Evolutionary conservation across 2,113 vertebrate species (phyloP).

Genomic region (Neogale vison): DNA sequence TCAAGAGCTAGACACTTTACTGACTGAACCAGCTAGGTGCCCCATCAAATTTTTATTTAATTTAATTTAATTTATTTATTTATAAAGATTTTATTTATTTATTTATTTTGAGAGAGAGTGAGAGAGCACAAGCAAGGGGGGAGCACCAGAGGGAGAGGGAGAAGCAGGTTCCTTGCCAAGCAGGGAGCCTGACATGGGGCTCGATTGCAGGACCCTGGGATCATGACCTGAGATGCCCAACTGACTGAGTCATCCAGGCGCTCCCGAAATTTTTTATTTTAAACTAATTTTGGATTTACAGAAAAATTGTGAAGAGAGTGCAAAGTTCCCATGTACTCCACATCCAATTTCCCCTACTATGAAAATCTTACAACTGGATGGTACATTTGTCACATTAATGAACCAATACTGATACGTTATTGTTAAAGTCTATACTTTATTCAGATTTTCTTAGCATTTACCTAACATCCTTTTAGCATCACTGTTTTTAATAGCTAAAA

Average conservation of each 20-base stretch:
- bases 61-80: no score
- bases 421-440: not conserved
- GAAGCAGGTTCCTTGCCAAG: no score
- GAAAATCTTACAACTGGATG: not conserved
- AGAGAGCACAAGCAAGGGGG: no score
- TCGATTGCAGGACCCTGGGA: no score
- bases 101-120: no score
- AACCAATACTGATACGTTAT: not conserved
- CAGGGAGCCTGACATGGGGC: no score
- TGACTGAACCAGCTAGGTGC: no score
- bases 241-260: not conserved
- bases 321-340: not conserved
- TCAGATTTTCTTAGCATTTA: not conserved
- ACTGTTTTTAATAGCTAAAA: not conserved
- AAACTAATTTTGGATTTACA: conserved; percentile 5
- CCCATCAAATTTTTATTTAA: not conserved
- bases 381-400: not conserved
- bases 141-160: no score
- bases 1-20: no score
- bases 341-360: not conserved
- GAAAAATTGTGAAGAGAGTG: not conserved
- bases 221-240: not conserved
- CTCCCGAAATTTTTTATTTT: not conserved
- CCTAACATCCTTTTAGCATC: not conserved
- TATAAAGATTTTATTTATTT: not conserved